Percentiles rank a stretch among this genome's conserved stretches.
phyloP scores from a whole-genome alignment of 1,140 invertebrate species.

The Proctacanthus coquilletti region DNA sequence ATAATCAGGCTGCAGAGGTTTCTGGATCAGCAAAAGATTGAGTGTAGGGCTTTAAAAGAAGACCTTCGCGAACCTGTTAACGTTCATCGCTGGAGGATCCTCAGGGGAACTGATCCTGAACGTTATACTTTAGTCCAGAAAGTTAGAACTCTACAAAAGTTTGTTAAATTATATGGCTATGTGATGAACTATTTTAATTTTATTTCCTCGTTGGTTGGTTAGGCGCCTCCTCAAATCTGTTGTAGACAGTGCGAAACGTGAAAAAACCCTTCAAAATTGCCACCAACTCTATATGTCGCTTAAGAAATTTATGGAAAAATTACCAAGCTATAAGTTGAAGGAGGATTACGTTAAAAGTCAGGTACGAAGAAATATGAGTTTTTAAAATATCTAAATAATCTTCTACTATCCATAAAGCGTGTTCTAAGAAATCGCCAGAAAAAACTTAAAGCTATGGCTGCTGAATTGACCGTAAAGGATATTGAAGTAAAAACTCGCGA shows the following conservation, averaged over 20 bases:
- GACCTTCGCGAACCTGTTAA: slow-evolving; percentile 66
- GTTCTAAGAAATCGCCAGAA: slow-evolving; percentile 2
- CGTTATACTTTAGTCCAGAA: slow-evolving; percentile 47
- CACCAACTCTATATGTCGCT: slow-evolving; percentile 2
- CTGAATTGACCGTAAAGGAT: slow-evolving; percentile 5
- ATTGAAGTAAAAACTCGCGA: slow-evolving; percentile 5
- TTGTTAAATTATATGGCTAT: too few relatives aligned
- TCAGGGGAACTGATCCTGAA: slow-evolving; percentile 56
- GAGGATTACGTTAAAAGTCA: slow-evolving; percentile 3
- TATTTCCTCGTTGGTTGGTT: background rate
- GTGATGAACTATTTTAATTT: too few relatives aligned
- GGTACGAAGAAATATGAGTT: background rate
- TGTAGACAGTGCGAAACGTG: background rate
- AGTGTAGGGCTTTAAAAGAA: slow-evolving; percentile 56
- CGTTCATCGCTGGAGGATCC: slow-evolving; percentile 59
- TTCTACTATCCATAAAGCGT: background rate
- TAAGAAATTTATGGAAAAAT: slow-evolving; percentile 3
- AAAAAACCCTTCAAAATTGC: background rate
- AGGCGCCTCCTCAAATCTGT: slow-evolving; percentile 4
- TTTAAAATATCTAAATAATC: background rate
- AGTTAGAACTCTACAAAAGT: slow-evolving; percentile 54
- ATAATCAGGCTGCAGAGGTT: slow-evolving; percentile 55
- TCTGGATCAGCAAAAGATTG: slow-evolving; percentile 44
- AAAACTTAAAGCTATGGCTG: slow-evolving; percentile 5
- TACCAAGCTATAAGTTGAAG: slow-evolving; percentile 6